A percentile compares a stretch with the other conserved stretches of the same genome.
Evolutionary conservation across 2,888 invertebrate species (phyloP).

Genomic region (Eupithecia inturbata): DNA sequence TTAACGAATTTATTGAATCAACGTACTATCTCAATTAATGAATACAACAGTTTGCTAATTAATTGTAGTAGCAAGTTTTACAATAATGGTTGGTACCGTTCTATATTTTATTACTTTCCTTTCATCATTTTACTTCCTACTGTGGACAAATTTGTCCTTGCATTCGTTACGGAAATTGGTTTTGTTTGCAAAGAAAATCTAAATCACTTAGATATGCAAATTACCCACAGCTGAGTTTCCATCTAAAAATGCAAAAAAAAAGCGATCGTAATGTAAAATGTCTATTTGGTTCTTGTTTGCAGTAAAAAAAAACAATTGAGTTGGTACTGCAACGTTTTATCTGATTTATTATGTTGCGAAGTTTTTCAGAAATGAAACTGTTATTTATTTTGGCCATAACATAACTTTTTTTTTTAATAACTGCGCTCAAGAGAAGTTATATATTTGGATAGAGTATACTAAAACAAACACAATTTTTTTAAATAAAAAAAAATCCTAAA

Average conservation of each 20-base stretch:
- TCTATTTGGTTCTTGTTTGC: background rate
- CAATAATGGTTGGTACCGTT: too few species aligned
- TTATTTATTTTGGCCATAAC: too few species aligned
- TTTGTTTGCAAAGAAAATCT: conserved; percentile 7
- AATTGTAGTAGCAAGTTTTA: too few species aligned
- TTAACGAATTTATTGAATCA: too few species aligned
- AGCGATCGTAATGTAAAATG: background rate
- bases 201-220: conserved; percentile 22
- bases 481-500: too few species aligned
- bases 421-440: too few species aligned
- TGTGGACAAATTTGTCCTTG: background rate
- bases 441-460: too few species aligned
- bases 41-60: too few species aligned
- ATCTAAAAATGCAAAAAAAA: background rate
- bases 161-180: conserved; percentile 14
- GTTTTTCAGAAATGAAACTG: background rate
- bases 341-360: background rate
- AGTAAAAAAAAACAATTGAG: background rate
- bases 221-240: conserved; percentile 11
- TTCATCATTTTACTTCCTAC: background rate
- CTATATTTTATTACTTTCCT: conserved; percentile 26
- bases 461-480: too few species aligned
- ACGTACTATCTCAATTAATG: too few species aligned
- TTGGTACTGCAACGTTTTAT: too few species aligned
- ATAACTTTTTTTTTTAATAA: too few species aligned